Conservation (phyloP, 2,113 vertebrate genomes). For the Callorhinus ursinus region DNA sequence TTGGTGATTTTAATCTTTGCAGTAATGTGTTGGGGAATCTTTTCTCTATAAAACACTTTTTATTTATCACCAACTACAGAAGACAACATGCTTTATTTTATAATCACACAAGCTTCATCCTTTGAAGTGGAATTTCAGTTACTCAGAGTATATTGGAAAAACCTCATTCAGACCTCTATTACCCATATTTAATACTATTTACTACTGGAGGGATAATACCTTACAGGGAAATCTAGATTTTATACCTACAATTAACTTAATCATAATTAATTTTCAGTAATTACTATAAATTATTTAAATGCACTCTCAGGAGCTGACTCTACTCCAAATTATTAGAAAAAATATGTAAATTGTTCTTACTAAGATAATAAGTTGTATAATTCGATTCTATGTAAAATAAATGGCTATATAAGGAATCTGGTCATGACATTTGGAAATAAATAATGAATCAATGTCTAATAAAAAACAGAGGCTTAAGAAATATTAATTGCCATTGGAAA, state of each 20-base stretch:
- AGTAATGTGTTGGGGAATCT: neutral
- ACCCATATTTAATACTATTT: constrained; percentile 52
- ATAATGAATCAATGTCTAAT: neutral
- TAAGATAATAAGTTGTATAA: neutral
- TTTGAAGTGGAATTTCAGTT: constrained; percentile 80
- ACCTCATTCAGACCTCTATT: constrained; percentile 63
- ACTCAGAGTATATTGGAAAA: constrained; percentile 71
- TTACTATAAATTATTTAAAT: constrained; percentile 56
- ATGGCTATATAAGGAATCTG: neutral
- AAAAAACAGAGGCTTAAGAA: neutral
- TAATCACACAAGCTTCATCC: constrained; percentile 54
- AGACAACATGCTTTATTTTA: constrained; percentile 59
- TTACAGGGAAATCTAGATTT: constrained; percentile 72
- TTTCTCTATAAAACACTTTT: neutral
- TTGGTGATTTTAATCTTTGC: neutral
- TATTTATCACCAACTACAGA: neutral
- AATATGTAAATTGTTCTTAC: neutral
- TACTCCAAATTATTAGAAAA: constrained; percentile 16
- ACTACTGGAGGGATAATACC: constrained; percentile 70
- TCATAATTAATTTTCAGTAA: constrained; percentile 78
- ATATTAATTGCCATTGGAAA: neutral
- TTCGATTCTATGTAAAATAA: neutral
- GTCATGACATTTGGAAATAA: neutral
- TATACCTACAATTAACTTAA: constrained; percentile 80
- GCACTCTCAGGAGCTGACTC: neutral